Evolutionary conservation across 1,140 invertebrate species (phyloP).

Genomic region (Leucophenga varia): DNA sequence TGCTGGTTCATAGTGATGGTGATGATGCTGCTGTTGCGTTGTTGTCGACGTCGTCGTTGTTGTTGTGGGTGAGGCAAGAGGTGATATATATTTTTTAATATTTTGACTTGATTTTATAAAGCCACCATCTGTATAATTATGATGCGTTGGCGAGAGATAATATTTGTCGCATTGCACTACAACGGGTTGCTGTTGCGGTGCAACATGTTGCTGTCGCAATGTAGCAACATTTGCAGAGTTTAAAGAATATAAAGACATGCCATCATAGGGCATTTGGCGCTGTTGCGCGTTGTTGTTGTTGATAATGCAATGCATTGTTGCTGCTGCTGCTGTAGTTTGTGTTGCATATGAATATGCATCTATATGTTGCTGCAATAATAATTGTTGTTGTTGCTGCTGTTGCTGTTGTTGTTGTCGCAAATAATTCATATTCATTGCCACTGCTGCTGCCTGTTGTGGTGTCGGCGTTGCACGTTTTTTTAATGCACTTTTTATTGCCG

Average conservation of each 20-base stretch:
- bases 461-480: conserved; percentile 43
- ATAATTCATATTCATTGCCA: conserved; percentile 9
- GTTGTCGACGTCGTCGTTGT: conserved; percentile 16
- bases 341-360: not conserved
- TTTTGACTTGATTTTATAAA: conserved; percentile 54
- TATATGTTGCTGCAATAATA: not conserved
- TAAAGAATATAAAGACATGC: conserved; percentile 46
- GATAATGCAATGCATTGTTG: not conserved
- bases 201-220: conserved; percentile 34
- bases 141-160: conserved; percentile 49
- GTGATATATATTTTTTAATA: conserved; percentile 50
- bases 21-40: conserved; percentile 18
- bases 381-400: not conserved
- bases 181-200: conserved; percentile 45
- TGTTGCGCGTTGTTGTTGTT: conserved; percentile 7
- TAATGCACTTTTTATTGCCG: conserved; percentile 36
- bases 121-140: conserved; percentile 46
- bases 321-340: not conserved
- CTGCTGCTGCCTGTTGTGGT: conserved; percentile 17
- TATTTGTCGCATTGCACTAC: conserved; percentile 53
- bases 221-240: conserved; percentile 53
- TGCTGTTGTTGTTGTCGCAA: conserved; percentile 8
- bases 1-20: conserved; percentile 12
- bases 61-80: conserved; percentile 35
- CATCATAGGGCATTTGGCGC: conserved; percentile 21